A percentile compares a stretch with the other conserved stretches of the same genome.
Conservation (phyloP, 1,140 invertebrate species). For the Dendroctonus ponderosae region DNA sequence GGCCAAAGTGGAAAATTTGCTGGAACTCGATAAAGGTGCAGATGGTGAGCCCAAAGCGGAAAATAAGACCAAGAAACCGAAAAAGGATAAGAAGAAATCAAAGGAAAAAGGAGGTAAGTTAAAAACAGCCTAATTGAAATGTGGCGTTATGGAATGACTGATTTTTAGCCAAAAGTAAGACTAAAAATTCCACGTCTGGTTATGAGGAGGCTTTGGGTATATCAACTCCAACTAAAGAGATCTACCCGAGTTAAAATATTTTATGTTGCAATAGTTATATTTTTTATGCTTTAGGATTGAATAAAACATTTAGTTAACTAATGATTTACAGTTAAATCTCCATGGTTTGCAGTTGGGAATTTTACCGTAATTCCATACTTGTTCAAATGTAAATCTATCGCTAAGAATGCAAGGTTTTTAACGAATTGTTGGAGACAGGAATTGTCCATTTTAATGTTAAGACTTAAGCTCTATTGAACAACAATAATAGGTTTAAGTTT, state of each 20-base stretch:
- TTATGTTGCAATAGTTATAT: too few relatives aligned
- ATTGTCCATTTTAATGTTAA: too few relatives aligned
- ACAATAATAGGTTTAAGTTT: too few relatives aligned
- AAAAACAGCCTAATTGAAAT: neutral
- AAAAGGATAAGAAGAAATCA: constrained; percentile 30
- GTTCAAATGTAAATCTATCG: too few relatives aligned
- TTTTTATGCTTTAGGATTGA: too few relatives aligned
- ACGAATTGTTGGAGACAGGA: too few relatives aligned
- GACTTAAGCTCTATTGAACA: too few relatives aligned
- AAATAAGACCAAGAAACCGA: constrained; percentile 41
- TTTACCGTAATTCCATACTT: too few relatives aligned
- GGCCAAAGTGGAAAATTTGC: constrained; percentile 28
- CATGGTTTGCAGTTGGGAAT: too few relatives aligned
- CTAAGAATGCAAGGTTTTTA: too few relatives aligned
- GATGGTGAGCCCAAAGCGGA: constrained; percentile 18
- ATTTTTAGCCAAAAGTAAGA: constrained; percentile 48
- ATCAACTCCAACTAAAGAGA: constrained; percentile 87
- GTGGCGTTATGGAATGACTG: neutral
- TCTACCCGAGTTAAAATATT: neutral
- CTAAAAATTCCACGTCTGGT: constrained; percentile 51
- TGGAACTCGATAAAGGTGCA: constrained; percentile 33
- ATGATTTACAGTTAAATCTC: too few relatives aligned
- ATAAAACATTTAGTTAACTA: too few relatives aligned
- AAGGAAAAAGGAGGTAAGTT: constrained; percentile 52
- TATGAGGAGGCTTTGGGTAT: constrained; percentile 84